Percentiles rank a stretch among this genome's conserved stretches.
These are phyloP conservation scores for Hephaestus fuliginosus DNA, from an alignment of 2,797 vertebrate species.

Conservation along the genomic window DNA sequence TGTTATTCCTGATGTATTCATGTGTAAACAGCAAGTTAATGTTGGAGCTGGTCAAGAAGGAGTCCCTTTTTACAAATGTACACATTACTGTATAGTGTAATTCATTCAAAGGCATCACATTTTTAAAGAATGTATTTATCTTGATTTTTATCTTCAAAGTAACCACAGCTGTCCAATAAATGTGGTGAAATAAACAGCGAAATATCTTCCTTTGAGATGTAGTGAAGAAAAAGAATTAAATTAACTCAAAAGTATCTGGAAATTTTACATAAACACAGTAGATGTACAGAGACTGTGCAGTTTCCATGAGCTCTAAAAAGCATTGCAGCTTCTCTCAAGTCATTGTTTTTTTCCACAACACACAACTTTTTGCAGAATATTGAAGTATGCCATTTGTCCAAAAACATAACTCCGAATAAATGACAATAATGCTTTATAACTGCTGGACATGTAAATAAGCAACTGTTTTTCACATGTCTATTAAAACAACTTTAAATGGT, in stretches of 20 bases:
- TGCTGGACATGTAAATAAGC: background rate
- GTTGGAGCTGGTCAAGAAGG: background rate
- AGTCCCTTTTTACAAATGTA: background rate
- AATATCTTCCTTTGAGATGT: no score
- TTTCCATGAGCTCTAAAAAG: background rate
- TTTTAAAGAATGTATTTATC: no score
- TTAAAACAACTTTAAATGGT: background rate
- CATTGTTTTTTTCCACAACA: no score
- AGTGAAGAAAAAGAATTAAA: no score
- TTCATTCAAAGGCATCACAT: no score
- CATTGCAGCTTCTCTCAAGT: background rate
- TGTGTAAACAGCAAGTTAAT: background rate
- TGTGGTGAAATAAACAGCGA: background rate
- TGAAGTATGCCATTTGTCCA: no score
- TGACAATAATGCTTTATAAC: background rate
- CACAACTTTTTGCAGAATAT: no score
- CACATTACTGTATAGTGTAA: no score
- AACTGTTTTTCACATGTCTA: no score
- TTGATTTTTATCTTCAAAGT: background rate
- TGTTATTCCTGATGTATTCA: background rate
- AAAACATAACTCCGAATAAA: background rate
- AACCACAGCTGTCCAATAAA: background rate
- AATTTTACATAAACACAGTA: background rate
- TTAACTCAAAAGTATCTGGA: no score
- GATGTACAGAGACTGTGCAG: background rate